Percentiles rank a stretch among this genome's conserved stretches.
Conservation (phyloP, 2,797 vertebrate genomes). For the Chanos chanos region DNA sequence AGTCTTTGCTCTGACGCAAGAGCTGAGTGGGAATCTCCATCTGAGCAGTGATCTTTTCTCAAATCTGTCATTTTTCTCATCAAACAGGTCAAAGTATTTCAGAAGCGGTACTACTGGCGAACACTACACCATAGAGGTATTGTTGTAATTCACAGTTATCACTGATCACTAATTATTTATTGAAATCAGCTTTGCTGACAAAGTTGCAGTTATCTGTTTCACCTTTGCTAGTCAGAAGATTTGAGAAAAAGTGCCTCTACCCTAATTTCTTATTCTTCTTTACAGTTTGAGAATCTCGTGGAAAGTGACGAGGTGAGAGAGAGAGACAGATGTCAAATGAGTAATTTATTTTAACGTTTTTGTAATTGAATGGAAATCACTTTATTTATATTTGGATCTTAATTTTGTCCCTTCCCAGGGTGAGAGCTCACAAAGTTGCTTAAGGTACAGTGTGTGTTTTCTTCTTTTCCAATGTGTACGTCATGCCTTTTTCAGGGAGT, state of each 20-base stretch:
- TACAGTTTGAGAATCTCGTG: conserved; percentile 97
- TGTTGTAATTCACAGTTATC: not conserved
- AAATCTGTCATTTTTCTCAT: conserved; percentile 13
- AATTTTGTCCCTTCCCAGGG: conserved; percentile 69
- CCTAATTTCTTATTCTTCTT: conserved; percentile 44
- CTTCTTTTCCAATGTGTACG: no score
- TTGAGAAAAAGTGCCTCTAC: not conserved
- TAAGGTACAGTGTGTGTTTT: conserved; percentile 71
- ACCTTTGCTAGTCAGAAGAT: not conserved
- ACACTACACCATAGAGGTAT: conserved; percentile 95
- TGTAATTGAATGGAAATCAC: not conserved
- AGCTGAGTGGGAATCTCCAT: no score
- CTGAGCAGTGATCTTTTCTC: no score
- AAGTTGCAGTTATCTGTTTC: conserved; percentile 2
- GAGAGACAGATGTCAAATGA: not conserved
- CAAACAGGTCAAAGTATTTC: conserved; percentile 91
- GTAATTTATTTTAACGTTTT: no score
- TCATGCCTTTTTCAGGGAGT: no score
- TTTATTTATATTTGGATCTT: not conserved
- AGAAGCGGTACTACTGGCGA: conserved; percentile 85
- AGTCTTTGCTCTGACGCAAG: no score
- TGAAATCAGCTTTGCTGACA: not conserved
- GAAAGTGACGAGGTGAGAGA: conserved; percentile 93
- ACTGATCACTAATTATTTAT: not conserved
- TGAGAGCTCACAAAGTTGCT: conserved; percentile 86